Percentiles rank a stretch among this genome's conserved stretches.
Conservation (phyloP, 1,140 invertebrate species). For the Scaptomyza hsui region DNA sequence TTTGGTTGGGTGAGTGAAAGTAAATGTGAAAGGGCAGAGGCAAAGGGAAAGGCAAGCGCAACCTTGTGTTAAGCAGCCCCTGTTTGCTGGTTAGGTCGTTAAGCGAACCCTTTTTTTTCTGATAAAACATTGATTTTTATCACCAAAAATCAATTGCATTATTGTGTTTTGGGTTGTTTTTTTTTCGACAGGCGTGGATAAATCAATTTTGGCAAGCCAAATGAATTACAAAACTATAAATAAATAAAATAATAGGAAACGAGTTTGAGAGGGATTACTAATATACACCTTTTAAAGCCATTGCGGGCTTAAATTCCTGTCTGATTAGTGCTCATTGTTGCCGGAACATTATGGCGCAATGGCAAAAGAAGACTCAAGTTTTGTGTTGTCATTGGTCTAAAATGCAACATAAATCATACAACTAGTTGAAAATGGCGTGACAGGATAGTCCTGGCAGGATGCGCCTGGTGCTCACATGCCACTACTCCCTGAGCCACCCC, state of each 20-base stretch:
- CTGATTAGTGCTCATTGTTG: conserved; percentile 58
- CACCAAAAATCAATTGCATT: conserved; percentile 80
- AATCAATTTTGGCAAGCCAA: conserved; percentile 63
- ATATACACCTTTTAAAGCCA: background rate
- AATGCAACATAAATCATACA: conserved; percentile 76
- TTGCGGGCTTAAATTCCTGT: background rate
- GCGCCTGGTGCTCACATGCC: conserved; percentile 59
- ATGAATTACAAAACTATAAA: conserved; percentile 35
- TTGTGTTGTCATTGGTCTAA: conserved; percentile 62
- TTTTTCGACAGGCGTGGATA: conserved; percentile 65
- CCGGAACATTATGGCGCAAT: conserved; percentile 10
- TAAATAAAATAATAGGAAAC: background rate
- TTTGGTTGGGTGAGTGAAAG: conserved; percentile 46
- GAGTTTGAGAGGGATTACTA: background rate
- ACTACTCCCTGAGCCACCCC: background rate
- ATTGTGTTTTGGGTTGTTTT: conserved; percentile 59
- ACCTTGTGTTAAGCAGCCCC: conserved; percentile 1
- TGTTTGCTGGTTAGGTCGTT: conserved; percentile 31
- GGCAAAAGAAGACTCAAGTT: conserved; percentile 23
- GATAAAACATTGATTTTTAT: conserved; percentile 79
- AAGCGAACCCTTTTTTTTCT: conserved; percentile 59
- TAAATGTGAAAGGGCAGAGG: conserved; percentile 20
- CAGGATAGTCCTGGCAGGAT: conserved; percentile 52
- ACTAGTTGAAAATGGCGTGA: conserved; percentile 62
- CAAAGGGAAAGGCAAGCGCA: conserved; percentile 4